These are phyloP conservation scores for Toxotes lorentzi DNA, from an alignment of 2,797 vertebrate genomes.

Conservation along the genomic window DNA sequence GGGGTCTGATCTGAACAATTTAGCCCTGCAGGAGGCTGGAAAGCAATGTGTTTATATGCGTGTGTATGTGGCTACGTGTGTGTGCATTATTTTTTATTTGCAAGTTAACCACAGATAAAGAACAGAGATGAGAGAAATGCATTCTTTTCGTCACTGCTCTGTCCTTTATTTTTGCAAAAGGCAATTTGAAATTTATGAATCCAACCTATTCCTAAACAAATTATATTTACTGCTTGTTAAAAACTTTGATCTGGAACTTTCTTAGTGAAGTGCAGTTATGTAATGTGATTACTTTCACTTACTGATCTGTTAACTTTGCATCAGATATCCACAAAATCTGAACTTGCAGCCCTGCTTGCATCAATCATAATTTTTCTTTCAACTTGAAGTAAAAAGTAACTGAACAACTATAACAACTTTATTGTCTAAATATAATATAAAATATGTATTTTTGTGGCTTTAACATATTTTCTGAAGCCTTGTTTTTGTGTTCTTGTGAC, in stretches of 20 bases:
- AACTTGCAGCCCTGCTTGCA: neutral
- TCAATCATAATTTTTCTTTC: neutral
- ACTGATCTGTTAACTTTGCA: neutral
- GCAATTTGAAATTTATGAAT: neutral
- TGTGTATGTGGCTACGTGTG: neutral
- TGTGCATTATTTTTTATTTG: conserved; percentile 1
- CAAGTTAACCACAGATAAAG: conserved; percentile 10
- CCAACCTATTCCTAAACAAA: neutral
- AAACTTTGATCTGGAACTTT: neutral
- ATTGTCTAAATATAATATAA: neutral
- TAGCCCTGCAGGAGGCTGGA: conserved; percentile 54
- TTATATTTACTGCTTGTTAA: neutral
- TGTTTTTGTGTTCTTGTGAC: neutral
- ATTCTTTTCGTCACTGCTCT: neutral
- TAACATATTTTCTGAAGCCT: neutral
- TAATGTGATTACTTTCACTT: neutral
- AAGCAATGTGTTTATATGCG: conserved; percentile 12
- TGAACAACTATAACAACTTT: neutral
- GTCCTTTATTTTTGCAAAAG: neutral
- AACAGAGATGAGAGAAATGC: neutral
- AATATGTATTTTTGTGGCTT: neutral
- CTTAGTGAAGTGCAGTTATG: neutral
- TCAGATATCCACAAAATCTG: neutral
- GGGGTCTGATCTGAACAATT: conserved; percentile 71
- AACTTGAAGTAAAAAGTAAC: neutral